These are phyloP conservation scores for Pseudobourletiella spinata DNA, from an alignment of 1,140 invertebrate species.

Conservation along the genomic window DNA sequence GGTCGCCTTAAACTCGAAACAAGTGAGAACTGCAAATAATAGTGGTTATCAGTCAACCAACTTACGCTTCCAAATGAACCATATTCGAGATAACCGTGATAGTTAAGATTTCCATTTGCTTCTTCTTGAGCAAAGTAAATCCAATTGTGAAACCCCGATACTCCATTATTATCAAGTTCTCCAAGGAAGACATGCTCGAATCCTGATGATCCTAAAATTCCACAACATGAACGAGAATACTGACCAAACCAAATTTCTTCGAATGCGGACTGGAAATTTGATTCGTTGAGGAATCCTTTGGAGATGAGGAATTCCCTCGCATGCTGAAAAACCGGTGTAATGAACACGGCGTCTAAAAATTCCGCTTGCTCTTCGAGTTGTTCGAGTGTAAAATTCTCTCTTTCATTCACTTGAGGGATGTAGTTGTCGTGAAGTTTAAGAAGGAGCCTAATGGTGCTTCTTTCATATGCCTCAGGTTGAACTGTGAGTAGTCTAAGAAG, in stretches of 20 bases:
- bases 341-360: slow-evolving; percentile 45
- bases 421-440: slow-evolving; percentile 36
- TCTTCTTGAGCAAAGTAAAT: slow-evolving; percentile 41
- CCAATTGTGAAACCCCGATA: slow-evolving; percentile 45
- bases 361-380: slow-evolving; percentile 43
- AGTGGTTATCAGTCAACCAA: too few relatives aligned
- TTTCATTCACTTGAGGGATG: slow-evolving; percentile 36
- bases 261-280: slow-evolving; percentile 16
- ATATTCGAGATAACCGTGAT: slow-evolving; percentile 13
- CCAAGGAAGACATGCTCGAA: slow-evolving; percentile 45
- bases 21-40: too few relatives aligned
- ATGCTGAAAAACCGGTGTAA: slow-evolving; percentile 45
- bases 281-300: slow-evolving; percentile 37
- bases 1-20: too few relatives aligned
- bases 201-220: slow-evolving; percentile 37
- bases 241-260: slow-evolving; percentile 33
- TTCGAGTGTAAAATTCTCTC: slow-evolving; percentile 41
- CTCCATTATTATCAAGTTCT: slow-evolving; percentile 39
- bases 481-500: slow-evolving; percentile 24
- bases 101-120: slow-evolving; percentile 15
- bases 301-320: slow-evolving; percentile 42
- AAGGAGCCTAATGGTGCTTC: slow-evolving; percentile 22
- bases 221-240: slow-evolving; percentile 19
- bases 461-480: slow-evolving; percentile 9
- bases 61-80: slow-evolving; percentile 8